These are phyloP conservation scores for Lathronympha strigana DNA, from an alignment of 2,888 invertebrate species.

Conservation along the genomic window DNA sequence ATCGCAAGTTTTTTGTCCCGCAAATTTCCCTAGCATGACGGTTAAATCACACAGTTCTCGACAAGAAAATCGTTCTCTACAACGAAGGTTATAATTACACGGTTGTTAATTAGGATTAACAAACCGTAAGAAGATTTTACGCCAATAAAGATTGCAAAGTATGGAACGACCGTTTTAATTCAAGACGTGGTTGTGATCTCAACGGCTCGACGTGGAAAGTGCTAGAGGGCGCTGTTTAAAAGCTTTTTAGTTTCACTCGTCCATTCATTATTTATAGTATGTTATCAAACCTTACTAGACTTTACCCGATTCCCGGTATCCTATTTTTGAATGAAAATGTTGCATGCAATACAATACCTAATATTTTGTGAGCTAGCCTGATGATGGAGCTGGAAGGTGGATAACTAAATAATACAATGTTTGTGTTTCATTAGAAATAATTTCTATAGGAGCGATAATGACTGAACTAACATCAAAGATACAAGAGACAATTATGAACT, in stretches of 20 bases:
- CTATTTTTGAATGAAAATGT: not conserved
- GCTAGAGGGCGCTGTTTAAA: not conserved
- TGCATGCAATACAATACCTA: not conserved
- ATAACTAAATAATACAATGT: too few relatives aligned
- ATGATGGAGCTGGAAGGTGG: too few relatives aligned
- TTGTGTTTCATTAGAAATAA: too few relatives aligned
- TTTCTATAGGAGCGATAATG: too few relatives aligned
- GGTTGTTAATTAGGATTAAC: constrained; percentile 73
- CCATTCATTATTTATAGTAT: not conserved
- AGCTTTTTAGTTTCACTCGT: not conserved
- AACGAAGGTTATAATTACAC: constrained; percentile 69
- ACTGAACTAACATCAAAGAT: too few relatives aligned
- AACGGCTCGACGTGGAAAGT: not conserved
- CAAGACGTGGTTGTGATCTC: constrained; percentile 1
- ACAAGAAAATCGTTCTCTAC: constrained; percentile 65
- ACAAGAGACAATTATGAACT: too few relatives aligned
- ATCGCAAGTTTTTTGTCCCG: constrained; percentile 25
- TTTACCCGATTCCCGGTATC: not conserved
- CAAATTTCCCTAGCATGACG: constrained; percentile 38
- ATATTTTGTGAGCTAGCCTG: not conserved
- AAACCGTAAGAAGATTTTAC: constrained; percentile 68
- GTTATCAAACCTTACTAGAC: not conserved
- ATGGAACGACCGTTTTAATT: constrained; percentile 44
- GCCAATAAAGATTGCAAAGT: constrained; percentile 62
- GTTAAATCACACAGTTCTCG: constrained; percentile 64